Evolutionary conservation across 2,797 vertebrate species (phyloP).

Genomic region (Danio aesculapii): DNA sequence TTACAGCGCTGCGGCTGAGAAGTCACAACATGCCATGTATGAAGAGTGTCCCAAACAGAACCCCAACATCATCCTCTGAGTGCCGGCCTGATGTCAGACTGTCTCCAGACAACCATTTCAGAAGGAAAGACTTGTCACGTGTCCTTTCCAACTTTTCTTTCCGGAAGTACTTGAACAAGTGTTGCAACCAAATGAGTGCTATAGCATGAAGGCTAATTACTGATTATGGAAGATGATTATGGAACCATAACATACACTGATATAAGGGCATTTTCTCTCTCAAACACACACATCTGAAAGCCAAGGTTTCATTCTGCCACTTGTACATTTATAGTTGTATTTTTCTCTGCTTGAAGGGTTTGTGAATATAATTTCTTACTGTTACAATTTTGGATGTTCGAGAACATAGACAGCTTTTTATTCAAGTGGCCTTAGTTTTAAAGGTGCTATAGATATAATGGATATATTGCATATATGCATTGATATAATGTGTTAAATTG

Average conservation of each 20-base stretch:
- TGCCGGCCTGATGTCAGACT: not conserved
- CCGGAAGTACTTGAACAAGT: not conserved
- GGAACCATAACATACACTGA: not conserved
- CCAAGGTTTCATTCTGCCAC: not conserved
- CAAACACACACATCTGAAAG: not conserved
- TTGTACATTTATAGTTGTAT: not conserved
- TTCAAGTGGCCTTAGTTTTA: not conserved
- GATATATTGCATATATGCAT: no score
- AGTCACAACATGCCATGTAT: conserved; percentile 27
- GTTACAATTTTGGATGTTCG: not conserved
- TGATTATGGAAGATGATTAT: not conserved
- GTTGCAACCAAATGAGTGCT: not conserved
- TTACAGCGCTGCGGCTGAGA: conserved; percentile 51
- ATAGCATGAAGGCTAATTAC: not conserved
- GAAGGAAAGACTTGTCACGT: conserved; percentile 4
- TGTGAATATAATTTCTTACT: not conserved
- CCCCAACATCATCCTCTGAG: not conserved
- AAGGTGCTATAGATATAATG: no score
- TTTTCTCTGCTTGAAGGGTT: not conserved
- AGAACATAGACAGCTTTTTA: not conserved
- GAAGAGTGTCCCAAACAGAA: conserved; percentile 35
- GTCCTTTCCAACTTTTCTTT: not conserved
- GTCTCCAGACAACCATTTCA: not conserved
- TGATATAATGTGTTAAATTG: no score
- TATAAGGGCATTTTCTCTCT: not conserved